Evolutionary conservation across 2,888 invertebrate species (phyloP).

Genomic region (Adineta ricciae): DNA sequence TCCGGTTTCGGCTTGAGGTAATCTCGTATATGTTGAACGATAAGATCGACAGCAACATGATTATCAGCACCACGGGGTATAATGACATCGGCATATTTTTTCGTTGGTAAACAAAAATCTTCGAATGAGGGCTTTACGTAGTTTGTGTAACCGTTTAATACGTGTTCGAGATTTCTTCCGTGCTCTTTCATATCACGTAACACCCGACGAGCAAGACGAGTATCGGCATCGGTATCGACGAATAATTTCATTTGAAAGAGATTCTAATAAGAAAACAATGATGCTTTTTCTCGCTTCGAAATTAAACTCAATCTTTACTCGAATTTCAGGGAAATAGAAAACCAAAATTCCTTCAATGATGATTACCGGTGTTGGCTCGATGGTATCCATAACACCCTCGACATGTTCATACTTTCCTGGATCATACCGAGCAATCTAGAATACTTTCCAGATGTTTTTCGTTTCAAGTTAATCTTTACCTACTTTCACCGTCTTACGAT

Average conservation of each 20-base stretch:
- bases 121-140: slow-evolving; percentile 99
- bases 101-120: slow-evolving; percentile 94
- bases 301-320: slow-evolving; percentile 50
- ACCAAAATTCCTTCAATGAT: slow-evolving; percentile 93
- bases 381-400: slow-evolving; percentile 55
- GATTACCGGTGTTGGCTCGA: slow-evolving; percentile 80
- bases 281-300: neutral
- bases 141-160: slow-evolving; percentile 88
- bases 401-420: slow-evolving; percentile 36
- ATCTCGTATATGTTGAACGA: slow-evolving; percentile 90
- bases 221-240: slow-evolving; percentile 97
- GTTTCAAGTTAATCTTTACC: slow-evolving; percentile 79
- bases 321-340: slow-evolving; percentile 87
- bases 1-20: slow-evolving; percentile 54
- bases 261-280: slow-evolving; percentile 49
- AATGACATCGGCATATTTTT: slow-evolving; percentile 98
- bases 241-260: slow-evolving; percentile 97
- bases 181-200: slow-evolving; percentile 88
- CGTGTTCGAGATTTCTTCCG: slow-evolving; percentile 81
- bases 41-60: slow-evolving; percentile 87
- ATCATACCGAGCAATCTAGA: neutral
- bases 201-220: slow-evolving; percentile 83
- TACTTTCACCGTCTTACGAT: slow-evolving; percentile 75
- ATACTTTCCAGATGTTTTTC: slow-evolving; percentile 51
- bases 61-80: slow-evolving; percentile 97